Evolutionary conservation across 1,140 invertebrate genomes (phyloP).

Genomic region (Orussus abietinus): DNA sequence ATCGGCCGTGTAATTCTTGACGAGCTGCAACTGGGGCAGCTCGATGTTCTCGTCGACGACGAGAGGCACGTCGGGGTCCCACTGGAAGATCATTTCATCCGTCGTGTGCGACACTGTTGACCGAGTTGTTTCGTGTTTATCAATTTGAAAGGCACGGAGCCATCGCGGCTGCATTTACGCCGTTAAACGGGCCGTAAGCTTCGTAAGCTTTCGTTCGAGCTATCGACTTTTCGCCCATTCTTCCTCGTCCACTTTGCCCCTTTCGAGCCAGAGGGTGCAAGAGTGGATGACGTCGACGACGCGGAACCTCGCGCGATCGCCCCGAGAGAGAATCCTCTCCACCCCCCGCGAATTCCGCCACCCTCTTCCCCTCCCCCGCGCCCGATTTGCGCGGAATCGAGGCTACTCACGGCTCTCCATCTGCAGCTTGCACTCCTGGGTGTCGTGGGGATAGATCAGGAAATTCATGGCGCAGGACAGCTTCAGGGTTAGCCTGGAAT

Average conservation of each 20-base stretch:
- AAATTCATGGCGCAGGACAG: slow-evolving; percentile 90
- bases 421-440: slow-evolving; percentile 85
- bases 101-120: slow-evolving; percentile 82
- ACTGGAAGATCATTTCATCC: slow-evolving; percentile 86
- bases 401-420: slow-evolving; percentile 83
- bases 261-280: not conserved
- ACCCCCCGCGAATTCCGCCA: no score
- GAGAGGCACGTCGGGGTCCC: slow-evolving; percentile 83
- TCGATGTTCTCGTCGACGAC: slow-evolving; percentile 88
- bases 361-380: no score
- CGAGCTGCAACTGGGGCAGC: slow-evolving; percentile 78
- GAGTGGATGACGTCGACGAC: no score
- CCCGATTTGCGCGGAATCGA: no score
- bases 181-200: not conserved
- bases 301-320: no score
- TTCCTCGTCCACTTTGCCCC: not conserved
- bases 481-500: slow-evolving; percentile 68
- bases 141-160: not conserved
- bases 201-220: not conserved
- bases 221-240: not conserved
- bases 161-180: not conserved
- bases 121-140: slow-evolving; percentile 26
- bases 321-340: no score
- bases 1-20: slow-evolving; percentile 80
- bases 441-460: slow-evolving; percentile 86